Conservation (phyloP, 2,113 vertebrate genomes). For the Porphyrio hochstetteri region DNA sequence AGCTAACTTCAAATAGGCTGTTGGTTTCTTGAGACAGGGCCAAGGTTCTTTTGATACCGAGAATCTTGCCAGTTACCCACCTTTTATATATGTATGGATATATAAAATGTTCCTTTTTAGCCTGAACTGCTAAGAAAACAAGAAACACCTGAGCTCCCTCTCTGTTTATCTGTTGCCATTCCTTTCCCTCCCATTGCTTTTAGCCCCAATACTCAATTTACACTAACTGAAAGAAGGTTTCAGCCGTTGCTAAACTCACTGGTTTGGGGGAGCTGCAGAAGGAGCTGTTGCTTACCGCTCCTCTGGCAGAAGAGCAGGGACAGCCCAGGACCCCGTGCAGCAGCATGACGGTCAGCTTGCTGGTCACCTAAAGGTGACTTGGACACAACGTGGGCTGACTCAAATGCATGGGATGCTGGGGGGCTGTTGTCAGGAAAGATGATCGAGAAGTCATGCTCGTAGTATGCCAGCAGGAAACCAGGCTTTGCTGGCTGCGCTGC, state of each 20-base stretch:
- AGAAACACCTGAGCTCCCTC: neutral
- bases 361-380: neutral
- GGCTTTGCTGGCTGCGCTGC: neutral
- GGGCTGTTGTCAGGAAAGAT: neutral
- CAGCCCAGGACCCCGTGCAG: neutral
- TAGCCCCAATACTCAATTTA: neutral
- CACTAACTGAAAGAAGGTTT: neutral
- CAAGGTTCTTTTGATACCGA: neutral
- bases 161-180: neutral
- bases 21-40: neutral
- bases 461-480: neutral
- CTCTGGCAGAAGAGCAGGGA: neutral
- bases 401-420: fast-evolving
- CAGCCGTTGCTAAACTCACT: neutral
- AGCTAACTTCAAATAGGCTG: neutral
- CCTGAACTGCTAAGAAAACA: neutral
- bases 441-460: neutral
- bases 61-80: constrained; percentile 7
- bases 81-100: neutral
- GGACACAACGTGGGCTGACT: neutral
- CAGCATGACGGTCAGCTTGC: neutral
- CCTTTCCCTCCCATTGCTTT: neutral
- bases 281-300: fast-evolving
- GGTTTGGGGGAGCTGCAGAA: neutral
- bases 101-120: neutral